These are phyloP conservation scores for Sinocyclocheilus grahami DNA, from an alignment of 2,113 vertebrate genomes.

Conservation along the genomic window DNA sequence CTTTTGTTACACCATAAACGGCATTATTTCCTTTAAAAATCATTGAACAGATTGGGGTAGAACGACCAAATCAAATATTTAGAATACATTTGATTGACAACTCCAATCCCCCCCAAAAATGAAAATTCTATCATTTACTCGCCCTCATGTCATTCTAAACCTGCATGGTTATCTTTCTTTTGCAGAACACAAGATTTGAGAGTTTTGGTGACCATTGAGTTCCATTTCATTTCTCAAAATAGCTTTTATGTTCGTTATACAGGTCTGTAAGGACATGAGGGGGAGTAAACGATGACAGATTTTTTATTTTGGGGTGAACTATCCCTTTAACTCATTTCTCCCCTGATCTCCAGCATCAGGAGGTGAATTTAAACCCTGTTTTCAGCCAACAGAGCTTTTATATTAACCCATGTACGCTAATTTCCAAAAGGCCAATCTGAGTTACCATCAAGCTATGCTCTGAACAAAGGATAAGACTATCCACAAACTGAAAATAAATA, in stretches of 20 bases:
- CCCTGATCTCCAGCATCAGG: slow-evolving; percentile 47
- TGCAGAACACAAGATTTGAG: too few relatives aligned
- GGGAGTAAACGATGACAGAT: too few relatives aligned
- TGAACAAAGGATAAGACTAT: slow-evolving; percentile 80
- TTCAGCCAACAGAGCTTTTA: slow-evolving; percentile 53
- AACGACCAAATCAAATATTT: slow-evolving; percentile 79
- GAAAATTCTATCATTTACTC: background rate
- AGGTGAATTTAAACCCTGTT: slow-evolving; percentile 41
- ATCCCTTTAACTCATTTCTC: slow-evolving; percentile 58
- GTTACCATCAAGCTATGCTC: slow-evolving; percentile 72
- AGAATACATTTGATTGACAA: slow-evolving; percentile 71
- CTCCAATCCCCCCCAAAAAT: slow-evolving; percentile 59
- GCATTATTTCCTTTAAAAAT: slow-evolving; percentile 73
- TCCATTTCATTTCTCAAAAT: background rate
- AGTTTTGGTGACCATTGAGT: background rate
- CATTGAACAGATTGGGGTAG: slow-evolving; percentile 78
- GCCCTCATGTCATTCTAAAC: too few relatives aligned
- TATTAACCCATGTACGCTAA: slow-evolving; percentile 34
- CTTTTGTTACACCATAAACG: slow-evolving; percentile 87
- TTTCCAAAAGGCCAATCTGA: slow-evolving; percentile 76
- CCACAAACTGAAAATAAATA: slow-evolving; percentile 88
- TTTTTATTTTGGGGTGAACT: background rate
- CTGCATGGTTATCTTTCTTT: too few relatives aligned
- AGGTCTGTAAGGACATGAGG: too few relatives aligned
- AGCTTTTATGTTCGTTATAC: background rate